Base-by-base conservation (phyloP, 2,797 vertebrate species). In the Muraenolepis orangiensis region DNA sequence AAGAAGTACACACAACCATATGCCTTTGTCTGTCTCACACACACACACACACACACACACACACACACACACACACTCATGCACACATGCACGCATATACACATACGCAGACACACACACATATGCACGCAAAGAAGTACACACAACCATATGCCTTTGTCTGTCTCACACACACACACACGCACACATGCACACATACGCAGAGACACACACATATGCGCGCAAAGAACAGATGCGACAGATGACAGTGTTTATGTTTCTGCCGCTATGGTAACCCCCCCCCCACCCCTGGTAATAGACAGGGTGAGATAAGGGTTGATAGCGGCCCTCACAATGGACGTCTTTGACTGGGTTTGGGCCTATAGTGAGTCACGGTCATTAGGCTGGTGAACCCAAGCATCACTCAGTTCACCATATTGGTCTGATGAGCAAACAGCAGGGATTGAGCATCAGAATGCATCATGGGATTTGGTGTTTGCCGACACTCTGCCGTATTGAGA, bases 101-200 rank as follows among this genome's bases (percentile, higher is more conserved):
- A 38, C 20, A 36, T 31, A 69, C 68, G 18, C 67, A 69, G 30
- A 69, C 28, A 18, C 30, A 14, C 66, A 42, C 51, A 72, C 70
- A 40, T 64, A 73, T 26, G 20, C 4, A 16, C n/a, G n/a, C 46
- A 70, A 23, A 69, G 40, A 68, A 28, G 36, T 29, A 69, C 77
- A 46, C 40, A 69, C 18, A 29, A 34, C 70, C 81, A 81, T 73
- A 80, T 64, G 40, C 71, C 73, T 72, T n/a, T 57, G 46, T 57
- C 46, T 57, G 46, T 57, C 46, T 57, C 64, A 42, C 34, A 67
- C 32, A 8, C 61, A 73, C 72, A 40, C 30, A 36, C 57, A 26
- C 30, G 36, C 71, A 69, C 67, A 32, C 67, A 69, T 31, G 34
- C 18, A 18, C 18, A n/a, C 67, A 28, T 70, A 69, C 73, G 46